phyloP scores from a whole-genome alignment of 2,113 vertebrate species.

The Petrocephalus zakoni region DNA sequence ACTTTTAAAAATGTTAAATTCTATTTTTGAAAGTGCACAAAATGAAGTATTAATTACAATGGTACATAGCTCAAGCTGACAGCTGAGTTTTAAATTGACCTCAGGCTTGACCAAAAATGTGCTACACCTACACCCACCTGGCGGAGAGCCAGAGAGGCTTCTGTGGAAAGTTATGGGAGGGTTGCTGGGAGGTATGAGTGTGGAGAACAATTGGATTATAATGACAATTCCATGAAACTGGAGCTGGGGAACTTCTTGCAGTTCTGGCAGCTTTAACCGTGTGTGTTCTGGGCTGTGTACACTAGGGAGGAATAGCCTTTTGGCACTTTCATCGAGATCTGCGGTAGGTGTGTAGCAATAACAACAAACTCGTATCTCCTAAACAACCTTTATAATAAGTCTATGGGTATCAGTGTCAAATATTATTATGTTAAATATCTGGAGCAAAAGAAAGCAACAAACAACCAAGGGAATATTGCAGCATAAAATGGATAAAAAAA shows the following conservation, averaged over 20 bases:
- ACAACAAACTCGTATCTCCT: background rate
- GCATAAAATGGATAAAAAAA: background rate
- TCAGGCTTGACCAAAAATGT: background rate
- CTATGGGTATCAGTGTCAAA: background rate
- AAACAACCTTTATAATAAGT: background rate
- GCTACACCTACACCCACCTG: background rate
- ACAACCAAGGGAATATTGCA: background rate
- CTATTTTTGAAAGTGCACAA: background rate
- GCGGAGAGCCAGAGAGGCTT: too few relatives aligned
- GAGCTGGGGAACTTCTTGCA: background rate
- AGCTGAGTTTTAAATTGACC: background rate
- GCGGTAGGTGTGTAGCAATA: background rate
- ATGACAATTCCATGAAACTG: constrained; percentile 6
- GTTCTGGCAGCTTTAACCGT: background rate
- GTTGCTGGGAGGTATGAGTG: background rate
- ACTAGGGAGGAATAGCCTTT: background rate
- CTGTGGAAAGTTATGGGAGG: background rate
- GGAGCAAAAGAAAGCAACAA: background rate
- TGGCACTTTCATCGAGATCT: background rate
- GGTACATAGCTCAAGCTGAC: background rate
- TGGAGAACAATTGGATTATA: background rate
- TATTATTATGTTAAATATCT: background rate
- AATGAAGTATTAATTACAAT: background rate
- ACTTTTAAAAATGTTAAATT: background rate
- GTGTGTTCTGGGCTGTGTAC: background rate